Evolutionary conservation across 1,140 invertebrate genomes (phyloP).

Genomic region (Charaxes varanes): DNA sequence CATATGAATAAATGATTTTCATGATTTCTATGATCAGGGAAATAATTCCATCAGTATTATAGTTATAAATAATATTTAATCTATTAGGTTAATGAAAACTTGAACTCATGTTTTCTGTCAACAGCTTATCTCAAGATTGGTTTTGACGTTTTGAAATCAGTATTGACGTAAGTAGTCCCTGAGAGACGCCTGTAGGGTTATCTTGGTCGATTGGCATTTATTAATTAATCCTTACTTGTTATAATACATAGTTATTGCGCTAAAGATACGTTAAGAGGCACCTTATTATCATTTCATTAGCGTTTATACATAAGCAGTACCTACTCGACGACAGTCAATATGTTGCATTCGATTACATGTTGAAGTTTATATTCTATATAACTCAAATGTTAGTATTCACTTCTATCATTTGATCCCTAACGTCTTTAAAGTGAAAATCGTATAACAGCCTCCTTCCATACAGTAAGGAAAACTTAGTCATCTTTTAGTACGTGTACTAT

Average conservation of each 20-base stretch:
- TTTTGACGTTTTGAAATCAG: constrained; percentile 18
- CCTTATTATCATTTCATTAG: constrained; percentile 9
- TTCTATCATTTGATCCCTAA: too few species aligned
- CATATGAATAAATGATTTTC: too few species aligned
- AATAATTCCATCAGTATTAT: constrained; percentile 14
- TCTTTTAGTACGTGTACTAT: too few species aligned
- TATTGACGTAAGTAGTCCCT: constrained; percentile 50
- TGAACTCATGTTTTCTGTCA: constrained; percentile 34
- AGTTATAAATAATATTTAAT: constrained; percentile 26
- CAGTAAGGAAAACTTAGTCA: too few species aligned
- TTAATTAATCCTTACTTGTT: constrained; percentile 40
- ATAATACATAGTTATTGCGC: constrained; percentile 7
- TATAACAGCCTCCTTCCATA: too few species aligned
- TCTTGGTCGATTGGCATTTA: constrained; percentile 34
- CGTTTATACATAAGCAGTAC: constrained; percentile 19
- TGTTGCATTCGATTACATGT: constrained; percentile 4
- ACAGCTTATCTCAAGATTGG: constrained; percentile 30
- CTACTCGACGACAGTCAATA: constrained; percentile 13
- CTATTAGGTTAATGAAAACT: constrained; percentile 45
- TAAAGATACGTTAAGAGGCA: constrained; percentile 2
- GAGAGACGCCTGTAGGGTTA: constrained; percentile 38
- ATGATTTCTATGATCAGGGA: constrained; percentile 13
- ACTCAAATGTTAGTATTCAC: too few species aligned
- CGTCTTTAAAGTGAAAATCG: too few species aligned
- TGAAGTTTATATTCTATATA: background rate